Base-by-base conservation (phyloP, 2,888 invertebrate species). In the Agrotis exclamationis region DNA sequence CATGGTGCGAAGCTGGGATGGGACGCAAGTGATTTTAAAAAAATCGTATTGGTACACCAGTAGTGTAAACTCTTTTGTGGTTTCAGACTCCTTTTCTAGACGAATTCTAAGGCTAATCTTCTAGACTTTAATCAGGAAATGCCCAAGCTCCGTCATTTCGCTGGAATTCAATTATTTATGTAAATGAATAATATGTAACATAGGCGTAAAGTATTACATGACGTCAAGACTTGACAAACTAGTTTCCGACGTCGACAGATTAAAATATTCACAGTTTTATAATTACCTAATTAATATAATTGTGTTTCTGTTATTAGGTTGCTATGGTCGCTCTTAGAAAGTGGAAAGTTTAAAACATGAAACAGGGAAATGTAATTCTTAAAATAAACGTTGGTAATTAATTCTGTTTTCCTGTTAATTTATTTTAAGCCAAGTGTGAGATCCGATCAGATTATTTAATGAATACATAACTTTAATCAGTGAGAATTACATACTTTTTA, bases 221-320 rank as follows among this genome's bases (percentile, higher is more conserved):
- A 77, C 74, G 77, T 65, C 69, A 73, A 80, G 64, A 81, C 84
- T 76, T 80, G 84, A 84, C 76, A 74, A 81, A 76, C 82, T 79
- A 76, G 82, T 88, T 89, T 84, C 81, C 83, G 86, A 86, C 78
- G 83, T 74, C 81, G 75, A 79, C 87, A 76, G 82, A 87, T 89
- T 83, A 20, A 88, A 86, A 89, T 88, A 89, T 87, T 88, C 80
- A 85, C 79, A 64, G 62, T 70, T 75, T 58, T 70, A 58, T 56
- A 56, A 60, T n/a, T 48, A 48, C n/a, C 54, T 54, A 63, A 74
- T 77, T 60, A 74, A 69, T 62, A 39, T 28, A 68, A 51, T 47
- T 73, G 73, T 56, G 70, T 71, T 64, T 73, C 20, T 70, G 73
- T 54, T 70, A 76, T 70, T 69, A 63, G 63, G 70, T 74, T 79